phyloP scores from a whole-genome alignment of 2,113 vertebrate species.

The Agelaius tricolor region DNA sequence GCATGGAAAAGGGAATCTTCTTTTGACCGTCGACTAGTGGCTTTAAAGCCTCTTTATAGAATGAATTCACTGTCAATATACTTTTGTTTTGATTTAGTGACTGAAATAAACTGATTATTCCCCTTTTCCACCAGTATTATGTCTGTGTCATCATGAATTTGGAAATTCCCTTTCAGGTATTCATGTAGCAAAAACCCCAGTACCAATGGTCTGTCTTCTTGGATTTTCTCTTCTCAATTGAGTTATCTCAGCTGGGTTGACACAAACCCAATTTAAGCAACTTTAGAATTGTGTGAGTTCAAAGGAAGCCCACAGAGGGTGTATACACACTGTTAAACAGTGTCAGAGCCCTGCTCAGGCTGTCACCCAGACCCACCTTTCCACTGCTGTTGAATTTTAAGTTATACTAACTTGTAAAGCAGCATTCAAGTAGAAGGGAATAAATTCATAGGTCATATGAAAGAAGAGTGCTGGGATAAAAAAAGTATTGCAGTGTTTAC shows the following conservation, averaged over 20 bases:
- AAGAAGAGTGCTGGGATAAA: not conserved
- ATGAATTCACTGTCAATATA: conserved; percentile 45
- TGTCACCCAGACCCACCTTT: not conserved
- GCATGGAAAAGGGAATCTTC: conserved; percentile 12
- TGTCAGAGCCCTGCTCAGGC: not conserved
- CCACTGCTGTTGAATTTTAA: not conserved
- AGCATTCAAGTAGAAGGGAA: not conserved
- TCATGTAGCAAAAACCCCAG: conserved; percentile 31
- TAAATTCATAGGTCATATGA: not conserved
- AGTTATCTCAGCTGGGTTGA: conserved; percentile 39
- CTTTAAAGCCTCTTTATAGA: conserved; percentile 11
- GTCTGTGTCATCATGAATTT: conserved; percentile 57
- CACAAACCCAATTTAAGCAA: conserved; percentile 39
- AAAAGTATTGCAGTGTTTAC: not conserved
- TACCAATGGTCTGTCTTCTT: conserved; percentile 38
- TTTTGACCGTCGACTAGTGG: accelerated
- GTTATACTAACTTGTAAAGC: not conserved
- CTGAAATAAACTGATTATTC: conserved; percentile 64
- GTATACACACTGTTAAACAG: not conserved
- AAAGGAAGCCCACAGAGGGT: not conserved
- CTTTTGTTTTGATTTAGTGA: conserved; percentile 57
- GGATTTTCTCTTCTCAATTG: conserved; percentile 23
- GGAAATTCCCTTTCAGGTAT: conserved; percentile 60
- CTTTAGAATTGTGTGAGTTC: not conserved
- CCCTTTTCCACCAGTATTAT: conserved; percentile 49